These are phyloP conservation scores for Centroberyx gerrardi DNA, from an alignment of 2,797 vertebrate species.

Conservation along the genomic window DNA sequence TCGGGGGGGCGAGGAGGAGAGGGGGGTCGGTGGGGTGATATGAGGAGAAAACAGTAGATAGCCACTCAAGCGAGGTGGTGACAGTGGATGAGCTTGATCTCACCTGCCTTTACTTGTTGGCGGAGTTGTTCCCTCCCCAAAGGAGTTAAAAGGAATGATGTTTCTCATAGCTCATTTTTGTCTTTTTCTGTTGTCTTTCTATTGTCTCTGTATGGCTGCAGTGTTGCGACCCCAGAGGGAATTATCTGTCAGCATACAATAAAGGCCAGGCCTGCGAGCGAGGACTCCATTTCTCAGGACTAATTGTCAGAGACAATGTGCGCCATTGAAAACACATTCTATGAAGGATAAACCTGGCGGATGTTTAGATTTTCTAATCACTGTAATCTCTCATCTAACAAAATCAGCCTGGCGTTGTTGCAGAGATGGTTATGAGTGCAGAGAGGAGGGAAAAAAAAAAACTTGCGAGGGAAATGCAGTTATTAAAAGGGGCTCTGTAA, in stretches of 20 bases:
- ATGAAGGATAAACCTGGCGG: conserved; percentile 77
- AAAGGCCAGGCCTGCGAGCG: conserved; percentile 67
- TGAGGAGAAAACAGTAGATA: conserved; percentile 73
- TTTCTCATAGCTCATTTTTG: conserved; percentile 66
- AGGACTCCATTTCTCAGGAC: conserved; percentile 71
- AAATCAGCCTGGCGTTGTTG: conserved; percentile 52
- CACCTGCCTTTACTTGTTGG: conserved; percentile 62
- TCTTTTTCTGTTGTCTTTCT: conserved; percentile 63
- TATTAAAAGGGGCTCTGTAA: conserved; percentile 79
- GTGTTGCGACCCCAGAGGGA: conserved; percentile 72
- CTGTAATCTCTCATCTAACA: conserved; percentile 59
- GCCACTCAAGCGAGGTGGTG: conserved; percentile 63
- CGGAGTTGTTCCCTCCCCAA: conserved; percentile 38
- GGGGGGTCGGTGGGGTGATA: conserved; percentile 53
- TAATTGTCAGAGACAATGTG: conserved; percentile 80
- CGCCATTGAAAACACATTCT: conserved; percentile 56
- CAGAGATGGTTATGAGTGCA: conserved; percentile 45
- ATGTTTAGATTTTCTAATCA: conserved; percentile 81
- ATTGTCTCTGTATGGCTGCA: conserved; percentile 56
- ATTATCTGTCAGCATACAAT: conserved; percentile 81
- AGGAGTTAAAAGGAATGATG: conserved; percentile 49
- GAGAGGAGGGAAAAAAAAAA: conserved; percentile 32
- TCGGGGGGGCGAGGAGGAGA: conserved; percentile 46
- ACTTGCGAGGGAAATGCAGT: conserved; percentile 70
- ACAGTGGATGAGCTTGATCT: conserved; percentile 72